Conservation (phyloP, 2,797 vertebrate species). For the Mus minutoides region DNA sequence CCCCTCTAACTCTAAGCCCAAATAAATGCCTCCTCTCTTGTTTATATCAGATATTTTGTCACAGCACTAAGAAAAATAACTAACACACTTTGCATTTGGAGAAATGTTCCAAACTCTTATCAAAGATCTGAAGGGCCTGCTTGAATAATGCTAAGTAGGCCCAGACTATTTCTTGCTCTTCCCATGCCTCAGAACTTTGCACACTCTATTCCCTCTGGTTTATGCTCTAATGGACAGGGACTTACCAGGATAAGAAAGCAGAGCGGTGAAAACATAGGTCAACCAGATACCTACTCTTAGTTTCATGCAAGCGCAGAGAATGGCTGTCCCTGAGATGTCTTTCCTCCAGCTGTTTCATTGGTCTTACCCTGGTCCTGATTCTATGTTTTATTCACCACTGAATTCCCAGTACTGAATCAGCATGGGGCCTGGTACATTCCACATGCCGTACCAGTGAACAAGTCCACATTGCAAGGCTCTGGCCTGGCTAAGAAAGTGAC, state of each 20-base stretch:
- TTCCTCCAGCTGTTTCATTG: no score
- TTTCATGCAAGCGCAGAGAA: background rate
- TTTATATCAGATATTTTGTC: background rate
- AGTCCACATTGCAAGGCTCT: background rate
- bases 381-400: background rate
- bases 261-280: background rate
- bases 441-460: background rate
- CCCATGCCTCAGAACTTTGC: background rate
- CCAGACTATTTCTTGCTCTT: background rate
- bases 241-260: background rate
- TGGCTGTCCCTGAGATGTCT: background rate
- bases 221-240: background rate
- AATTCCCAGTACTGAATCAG: background rate
- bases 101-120: background rate
- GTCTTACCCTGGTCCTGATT: background rate
- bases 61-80: background rate
- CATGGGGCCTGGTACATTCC: background rate
- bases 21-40: background rate
- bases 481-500: background rate
- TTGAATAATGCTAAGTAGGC: background rate
- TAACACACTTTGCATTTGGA: background rate
- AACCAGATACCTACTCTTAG: background rate
- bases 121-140: background rate
- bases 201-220: background rate
- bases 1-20: background rate